A percentile compares a stretch with the other conserved stretches of the same genome.
These are phyloP conservation scores for Apus apus DNA, from an alignment of 2,113 vertebrate species.

Conservation along the genomic window DNA sequence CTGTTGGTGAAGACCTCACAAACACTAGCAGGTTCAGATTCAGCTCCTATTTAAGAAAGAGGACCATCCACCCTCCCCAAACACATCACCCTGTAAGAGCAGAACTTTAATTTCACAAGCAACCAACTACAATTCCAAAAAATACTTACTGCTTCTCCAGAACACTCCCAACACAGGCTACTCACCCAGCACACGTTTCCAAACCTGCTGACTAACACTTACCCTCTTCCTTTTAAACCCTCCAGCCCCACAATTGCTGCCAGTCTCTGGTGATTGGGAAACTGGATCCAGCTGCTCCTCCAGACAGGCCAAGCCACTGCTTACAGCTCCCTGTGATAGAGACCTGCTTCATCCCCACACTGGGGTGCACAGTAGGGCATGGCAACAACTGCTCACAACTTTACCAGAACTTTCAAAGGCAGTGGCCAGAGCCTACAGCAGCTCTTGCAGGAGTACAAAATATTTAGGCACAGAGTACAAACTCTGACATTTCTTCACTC, in stretches of 20 bases:
- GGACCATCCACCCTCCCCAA: rapidly evolving
- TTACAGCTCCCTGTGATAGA: no score
- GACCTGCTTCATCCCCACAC: neutral
- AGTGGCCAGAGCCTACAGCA: rapidly evolving
- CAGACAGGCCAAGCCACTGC: no score
- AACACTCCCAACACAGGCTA: rapidly evolving
- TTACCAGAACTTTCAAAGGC: neutral
- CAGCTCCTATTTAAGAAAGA: neutral
- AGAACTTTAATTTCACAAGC: neutral
- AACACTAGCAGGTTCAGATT: no score
- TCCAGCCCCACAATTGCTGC: neutral
- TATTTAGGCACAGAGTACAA: neutral
- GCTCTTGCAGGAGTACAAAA: neutral
- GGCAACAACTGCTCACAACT: neutral
- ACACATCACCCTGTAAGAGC: neutral
- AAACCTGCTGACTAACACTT: rapidly evolving
- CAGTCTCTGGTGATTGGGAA: rapidly evolving
- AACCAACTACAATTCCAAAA: neutral
- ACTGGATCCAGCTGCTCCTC: neutral
- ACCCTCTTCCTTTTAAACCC: neutral
- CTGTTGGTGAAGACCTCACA: no score
- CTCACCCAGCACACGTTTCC: neutral
- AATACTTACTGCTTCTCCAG: neutral
- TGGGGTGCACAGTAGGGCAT: neutral
- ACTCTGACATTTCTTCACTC: neutral